These are phyloP conservation scores for Polia nebulosa DNA, from an alignment of 2,888 invertebrate genomes.

Conservation along the genomic window DNA sequence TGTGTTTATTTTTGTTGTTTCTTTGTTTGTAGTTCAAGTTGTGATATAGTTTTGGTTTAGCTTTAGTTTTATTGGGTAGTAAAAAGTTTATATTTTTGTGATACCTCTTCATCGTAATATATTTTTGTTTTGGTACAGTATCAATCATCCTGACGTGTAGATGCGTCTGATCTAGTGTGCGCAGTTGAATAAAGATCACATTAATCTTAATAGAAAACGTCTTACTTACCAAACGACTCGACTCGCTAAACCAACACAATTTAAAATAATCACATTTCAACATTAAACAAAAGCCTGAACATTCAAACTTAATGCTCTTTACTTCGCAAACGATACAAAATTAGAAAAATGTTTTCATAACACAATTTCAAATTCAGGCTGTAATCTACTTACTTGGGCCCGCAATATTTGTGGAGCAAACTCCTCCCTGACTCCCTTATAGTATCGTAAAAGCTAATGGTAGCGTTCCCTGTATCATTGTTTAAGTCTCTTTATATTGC, in stretches of 20 bases:
- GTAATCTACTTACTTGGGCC: constrained; percentile 64
- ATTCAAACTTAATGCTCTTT: constrained; percentile 37
- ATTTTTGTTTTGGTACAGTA: neutral
- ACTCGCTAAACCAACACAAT: constrained; percentile 13
- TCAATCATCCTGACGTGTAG: neutral
- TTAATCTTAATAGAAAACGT: constrained; percentile 6
- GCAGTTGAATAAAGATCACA: neutral
- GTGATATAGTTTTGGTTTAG: no score
- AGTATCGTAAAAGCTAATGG: constrained; percentile 80
- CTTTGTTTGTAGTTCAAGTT: neutral
- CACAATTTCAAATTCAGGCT: constrained; percentile 54
- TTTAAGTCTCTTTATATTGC: constrained; percentile 71
- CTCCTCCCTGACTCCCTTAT: constrained; percentile 70
- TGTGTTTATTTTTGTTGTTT: constrained; percentile 2
- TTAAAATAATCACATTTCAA: constrained; percentile 32
- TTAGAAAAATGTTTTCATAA: constrained; percentile 63
- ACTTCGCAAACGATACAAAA: constrained; percentile 48
- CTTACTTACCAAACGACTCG: neutral
- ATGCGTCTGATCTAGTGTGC: neutral
- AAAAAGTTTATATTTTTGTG: neutral
- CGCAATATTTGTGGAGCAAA: constrained; percentile 67
- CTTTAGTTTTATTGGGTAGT: neutral
- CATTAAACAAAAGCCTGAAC: constrained; percentile 28
- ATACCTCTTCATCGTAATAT: neutral
- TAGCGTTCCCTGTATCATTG: constrained; percentile 77